phyloP scores from a whole-genome alignment of 2,888 invertebrate species.

The Pammene fasciana region DNA sequence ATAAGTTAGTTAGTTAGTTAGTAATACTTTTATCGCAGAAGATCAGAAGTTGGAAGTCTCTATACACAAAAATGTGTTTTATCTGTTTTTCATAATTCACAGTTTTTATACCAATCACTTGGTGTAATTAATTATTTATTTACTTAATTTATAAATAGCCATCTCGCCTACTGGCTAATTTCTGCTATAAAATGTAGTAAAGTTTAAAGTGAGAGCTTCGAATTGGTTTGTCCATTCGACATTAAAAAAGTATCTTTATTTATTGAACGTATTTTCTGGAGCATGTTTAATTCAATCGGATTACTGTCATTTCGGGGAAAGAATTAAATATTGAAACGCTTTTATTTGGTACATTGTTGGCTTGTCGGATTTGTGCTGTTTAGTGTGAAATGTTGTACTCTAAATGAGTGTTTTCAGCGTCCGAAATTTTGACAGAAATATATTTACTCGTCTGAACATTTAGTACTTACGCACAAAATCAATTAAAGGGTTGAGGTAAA shows the following conservation, averaged over 20 bases:
- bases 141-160: no score
- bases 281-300: constrained; percentile 32
- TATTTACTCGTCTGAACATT: constrained; percentile 1
- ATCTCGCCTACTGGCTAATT: no score
- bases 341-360: constrained; percentile 21
- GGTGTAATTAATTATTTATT: no score
- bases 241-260: constrained; percentile 22
- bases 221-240: neutral
- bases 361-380: constrained; percentile 12
- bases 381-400: constrained; percentile 20
- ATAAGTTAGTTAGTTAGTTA: no score
- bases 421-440: neutral
- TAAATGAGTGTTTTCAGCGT: constrained; percentile 2
- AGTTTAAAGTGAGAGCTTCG: neutral
- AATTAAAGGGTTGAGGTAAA: no score
- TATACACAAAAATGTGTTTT: no score
- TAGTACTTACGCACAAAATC: no score
- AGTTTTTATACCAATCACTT: no score
- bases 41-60: no score
- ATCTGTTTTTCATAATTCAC: no score
- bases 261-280: constrained; percentile 14
- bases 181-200: no score
- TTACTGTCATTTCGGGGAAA: constrained; percentile 18
- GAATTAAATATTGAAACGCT: constrained; percentile 37
- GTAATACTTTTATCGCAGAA: no score